Conservation (phyloP, 2,888 invertebrate genomes). For the Lithophane ornitopus region DNA sequence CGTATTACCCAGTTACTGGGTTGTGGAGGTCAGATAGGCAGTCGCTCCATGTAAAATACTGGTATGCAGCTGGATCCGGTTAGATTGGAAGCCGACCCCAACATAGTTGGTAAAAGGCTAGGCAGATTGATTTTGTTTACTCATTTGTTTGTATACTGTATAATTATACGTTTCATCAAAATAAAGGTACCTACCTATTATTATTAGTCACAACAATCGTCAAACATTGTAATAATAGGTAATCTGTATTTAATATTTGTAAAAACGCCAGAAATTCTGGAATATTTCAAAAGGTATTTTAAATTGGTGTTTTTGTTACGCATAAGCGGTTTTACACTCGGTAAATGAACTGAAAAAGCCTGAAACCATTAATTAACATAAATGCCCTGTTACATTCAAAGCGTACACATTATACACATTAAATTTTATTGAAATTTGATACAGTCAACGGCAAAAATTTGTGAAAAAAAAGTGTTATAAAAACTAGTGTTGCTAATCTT, state of each 20-base stretch:
- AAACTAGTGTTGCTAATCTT: not conserved
- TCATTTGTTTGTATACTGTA: no score
- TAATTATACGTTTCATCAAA: not conserved
- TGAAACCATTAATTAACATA: slow-evolving; percentile 19
- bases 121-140: no score
- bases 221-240: not conserved
- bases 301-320: slow-evolving; percentile 19
- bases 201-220: not conserved
- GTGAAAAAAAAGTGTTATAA: not conserved
- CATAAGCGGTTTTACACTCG: slow-evolving; percentile 8
- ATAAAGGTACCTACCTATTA: not conserved
- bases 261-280: not conserved
- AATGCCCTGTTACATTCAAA: slow-evolving; percentile 17
- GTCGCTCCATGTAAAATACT: no score
- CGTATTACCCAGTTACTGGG: no score
- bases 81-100: no score
- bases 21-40: no score
- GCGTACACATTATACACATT: slow-evolving; percentile 1
- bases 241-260: not conserved
- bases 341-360: slow-evolving; percentile 18
- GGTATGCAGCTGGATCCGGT: no score
- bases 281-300: slow-evolving; percentile 5
- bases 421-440: not conserved
- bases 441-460: not conserved
- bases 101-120: no score